Evolutionary conservation across 2,797 vertebrate genomes (phyloP), one percentile per base, ranked within the genome.

Genomic region (Sphenodon punctatus): DNA sequence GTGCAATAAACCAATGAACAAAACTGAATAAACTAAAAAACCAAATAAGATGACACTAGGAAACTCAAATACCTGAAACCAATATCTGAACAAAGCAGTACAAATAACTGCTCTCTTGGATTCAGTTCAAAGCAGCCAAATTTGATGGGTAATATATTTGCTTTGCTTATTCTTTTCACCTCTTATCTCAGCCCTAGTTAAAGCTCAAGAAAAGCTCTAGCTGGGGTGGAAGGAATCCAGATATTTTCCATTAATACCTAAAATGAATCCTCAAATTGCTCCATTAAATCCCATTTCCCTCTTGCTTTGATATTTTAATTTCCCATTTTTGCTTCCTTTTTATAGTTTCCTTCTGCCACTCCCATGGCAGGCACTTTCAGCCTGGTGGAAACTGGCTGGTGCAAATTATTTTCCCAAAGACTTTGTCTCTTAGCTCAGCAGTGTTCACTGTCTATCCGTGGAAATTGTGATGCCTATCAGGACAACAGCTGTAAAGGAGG

Each of bases 261-360:
- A 87, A 90, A 92, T 80, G 91, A 92, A 88, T 85, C 76, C 85
- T 86, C 82, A 80, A 87, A 89, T 89, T 85, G 81, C 89, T 92
- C 89, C 88, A 86, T 92, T 92, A 93, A 93, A 87, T 89, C 91
- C 90, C 66, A 84, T 94, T 95, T 95, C 89, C 82, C 85, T 48
- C 78, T 93, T 80, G 80, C 91, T 96, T 95, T 95, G 93, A 95
- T 94, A 93, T 92, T 92, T 90, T 92, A 92, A 85, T 92, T 95
- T 95, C 82, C 89, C 86, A 92, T 92, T 95, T 30, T 94, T 86
- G 78, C 91, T 95, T 95, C 92, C 89, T 93, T 89, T 32, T 87
- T 66, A 86, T 86, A 92, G 85, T 92, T 93, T 95, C 77, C 71
- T 90, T 82, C 85, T 89, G 88, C 91, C 72, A 73, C 87, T 85